These are phyloP conservation scores for Mythimna loreyi DNA, from an alignment of 2,888 invertebrate genomes.

Conservation along the genomic window DNA sequence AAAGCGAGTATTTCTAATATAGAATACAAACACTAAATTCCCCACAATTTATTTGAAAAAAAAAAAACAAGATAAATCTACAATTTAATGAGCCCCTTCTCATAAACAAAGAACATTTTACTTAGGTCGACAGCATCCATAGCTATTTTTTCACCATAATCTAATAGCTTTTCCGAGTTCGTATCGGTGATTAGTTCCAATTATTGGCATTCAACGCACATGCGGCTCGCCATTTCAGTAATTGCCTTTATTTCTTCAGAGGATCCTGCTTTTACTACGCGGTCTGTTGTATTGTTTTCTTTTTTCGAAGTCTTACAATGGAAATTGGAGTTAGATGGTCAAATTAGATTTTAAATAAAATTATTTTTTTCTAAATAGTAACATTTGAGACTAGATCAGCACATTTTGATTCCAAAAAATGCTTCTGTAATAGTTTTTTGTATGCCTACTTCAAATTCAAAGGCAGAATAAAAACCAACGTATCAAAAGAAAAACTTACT, in stretches of 20 bases:
- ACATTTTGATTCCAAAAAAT: too few relatives aligned
- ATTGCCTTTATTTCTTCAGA: slow-evolving; percentile 79
- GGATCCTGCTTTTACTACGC: slow-evolving; percentile 43
- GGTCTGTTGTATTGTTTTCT: slow-evolving; percentile 40
- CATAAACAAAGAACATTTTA: slow-evolving; percentile 32
- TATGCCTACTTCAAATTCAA: too few relatives aligned
- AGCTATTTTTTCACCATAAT: slow-evolving; percentile 53
- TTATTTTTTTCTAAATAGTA: background rate
- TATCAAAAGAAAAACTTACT: background rate
- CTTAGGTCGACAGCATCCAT: slow-evolving; percentile 15
- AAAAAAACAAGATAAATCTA: too few relatives aligned
- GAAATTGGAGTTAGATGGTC: slow-evolving; percentile 29
- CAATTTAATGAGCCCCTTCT: slow-evolving; percentile 6
- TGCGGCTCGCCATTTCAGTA: slow-evolving; percentile 77
- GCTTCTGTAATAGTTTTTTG: too few relatives aligned
- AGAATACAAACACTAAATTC: too few relatives aligned
- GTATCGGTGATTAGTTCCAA: slow-evolving; percentile 79
- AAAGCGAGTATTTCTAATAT: background rate
- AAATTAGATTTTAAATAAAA: slow-evolving; percentile 43
- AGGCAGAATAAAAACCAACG: too few relatives aligned
- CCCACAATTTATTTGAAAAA: background rate
- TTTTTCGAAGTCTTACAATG: slow-evolving; percentile 40
- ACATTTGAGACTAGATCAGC: too few relatives aligned
- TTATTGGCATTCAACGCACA: slow-evolving; percentile 82
- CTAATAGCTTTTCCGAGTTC: slow-evolving; percentile 63